These are phyloP conservation scores for Nowickia ferox DNA, from an alignment of 2,888 invertebrate species.

Conservation along the genomic window DNA sequence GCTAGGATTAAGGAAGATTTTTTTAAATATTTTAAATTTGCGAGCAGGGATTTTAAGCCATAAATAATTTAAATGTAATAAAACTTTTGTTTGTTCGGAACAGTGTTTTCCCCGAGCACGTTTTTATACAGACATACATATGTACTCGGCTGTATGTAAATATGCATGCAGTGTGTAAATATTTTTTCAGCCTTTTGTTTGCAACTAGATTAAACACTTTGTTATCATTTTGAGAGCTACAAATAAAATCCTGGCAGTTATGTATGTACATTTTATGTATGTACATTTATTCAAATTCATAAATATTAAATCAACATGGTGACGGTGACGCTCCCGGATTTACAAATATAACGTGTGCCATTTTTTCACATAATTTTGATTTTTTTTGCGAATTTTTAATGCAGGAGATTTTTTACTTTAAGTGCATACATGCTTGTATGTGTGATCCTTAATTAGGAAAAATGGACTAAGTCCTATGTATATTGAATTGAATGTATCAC, in stretches of 20 bases:
- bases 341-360: background rate
- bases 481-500: too few species aligned
- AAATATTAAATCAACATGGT: constrained; percentile 8
- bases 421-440: too few species aligned
- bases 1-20: constrained; percentile 52
- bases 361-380: constrained; percentile 27
- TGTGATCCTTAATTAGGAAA: too few species aligned
- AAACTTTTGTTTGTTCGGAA: constrained; percentile 15
- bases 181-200: constrained; percentile 29
- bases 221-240: constrained; percentile 12
- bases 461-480: too few species aligned
- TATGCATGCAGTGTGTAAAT: background rate
- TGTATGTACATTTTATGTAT: background rate
- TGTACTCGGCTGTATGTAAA: too few species aligned
- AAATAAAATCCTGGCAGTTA: background rate
- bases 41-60: constrained; percentile 36
- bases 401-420: background rate
- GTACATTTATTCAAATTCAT: background rate
- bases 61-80: constrained; percentile 46
- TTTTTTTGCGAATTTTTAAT: background rate
- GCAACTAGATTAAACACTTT: constrained; percentile 41
- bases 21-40: constrained; percentile 21
- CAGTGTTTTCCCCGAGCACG: background rate
- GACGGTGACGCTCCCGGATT: background rate
- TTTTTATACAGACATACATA: background rate